A percentile compares a stretch with the other conserved stretches of the same genome.
Evolutionary conservation across 2,113 vertebrate species (phyloP).

Genomic region (Lontra canadensis): DNA sequence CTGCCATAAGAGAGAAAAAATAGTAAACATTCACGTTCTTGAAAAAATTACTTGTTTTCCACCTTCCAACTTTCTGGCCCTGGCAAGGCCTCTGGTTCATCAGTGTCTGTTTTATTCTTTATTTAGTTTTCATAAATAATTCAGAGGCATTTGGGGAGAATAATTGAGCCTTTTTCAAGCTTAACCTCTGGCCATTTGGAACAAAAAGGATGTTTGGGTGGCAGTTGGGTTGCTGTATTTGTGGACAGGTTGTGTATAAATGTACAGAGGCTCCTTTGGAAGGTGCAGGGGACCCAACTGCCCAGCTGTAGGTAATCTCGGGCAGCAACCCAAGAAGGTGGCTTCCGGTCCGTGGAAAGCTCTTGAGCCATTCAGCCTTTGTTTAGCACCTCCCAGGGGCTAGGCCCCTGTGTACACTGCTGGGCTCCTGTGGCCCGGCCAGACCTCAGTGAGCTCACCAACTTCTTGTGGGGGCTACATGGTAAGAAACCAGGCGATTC

Average conservation of each 20-base stretch:
- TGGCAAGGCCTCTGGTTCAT: slow-evolving; percentile 78
- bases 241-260: slow-evolving; percentile 78
- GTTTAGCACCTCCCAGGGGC: neutral
- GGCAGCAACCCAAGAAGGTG: neutral
- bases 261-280: slow-evolving; percentile 70
- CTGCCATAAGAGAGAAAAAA: slow-evolving; percentile 76
- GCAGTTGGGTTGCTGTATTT: slow-evolving; percentile 71
- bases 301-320: neutral
- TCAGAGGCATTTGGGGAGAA: slow-evolving; percentile 83
- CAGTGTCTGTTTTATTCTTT: slow-evolving; percentile 84
- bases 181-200: slow-evolving; percentile 83
- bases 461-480: neutral
- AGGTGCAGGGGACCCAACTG: neutral
- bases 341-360: neutral
- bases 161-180: slow-evolving; percentile 83
- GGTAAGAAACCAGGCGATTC: neutral
- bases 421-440: neutral
- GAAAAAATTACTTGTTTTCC: slow-evolving; percentile 84
- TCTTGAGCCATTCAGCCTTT: neutral
- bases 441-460: neutral
- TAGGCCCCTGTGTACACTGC: neutral
- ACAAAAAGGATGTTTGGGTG: slow-evolving; percentile 83
- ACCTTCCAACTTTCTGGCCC: slow-evolving; percentile 76
- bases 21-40: slow-evolving; percentile 85
- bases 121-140: slow-evolving; percentile 87